These are phyloP conservation scores for Meandrina meandrites DNA, from an alignment of 92 coral and sea anemone species.

Conservation along the genomic window DNA sequence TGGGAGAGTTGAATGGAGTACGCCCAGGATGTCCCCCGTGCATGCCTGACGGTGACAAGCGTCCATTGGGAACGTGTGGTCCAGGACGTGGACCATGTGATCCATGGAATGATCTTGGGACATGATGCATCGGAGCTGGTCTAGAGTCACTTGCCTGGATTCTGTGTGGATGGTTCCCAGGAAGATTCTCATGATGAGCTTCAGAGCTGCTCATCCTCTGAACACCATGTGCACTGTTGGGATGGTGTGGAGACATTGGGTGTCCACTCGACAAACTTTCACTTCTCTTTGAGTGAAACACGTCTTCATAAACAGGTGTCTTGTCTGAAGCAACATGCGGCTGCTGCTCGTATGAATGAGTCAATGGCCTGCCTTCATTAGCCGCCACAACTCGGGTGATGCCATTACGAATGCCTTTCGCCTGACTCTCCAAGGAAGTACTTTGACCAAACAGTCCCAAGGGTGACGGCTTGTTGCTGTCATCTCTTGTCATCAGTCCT, in stretches of 20 bases:
- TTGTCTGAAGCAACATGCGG: constrained; percentile 17
- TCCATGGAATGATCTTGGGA: constrained; percentile 25
- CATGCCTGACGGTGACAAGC: constrained; percentile 55
- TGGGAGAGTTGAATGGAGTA: constrained; percentile 62
- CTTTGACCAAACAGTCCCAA: constrained; percentile 21
- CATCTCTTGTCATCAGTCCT: constrained; percentile 19
- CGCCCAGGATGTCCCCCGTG: constrained; percentile 57
- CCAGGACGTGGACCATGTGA: constrained; percentile 40
- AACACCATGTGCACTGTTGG: not conserved
- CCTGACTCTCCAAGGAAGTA: constrained; percentile 20
- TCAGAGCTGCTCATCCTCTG: constrained; percentile 24
- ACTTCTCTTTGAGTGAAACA: constrained; percentile 11
- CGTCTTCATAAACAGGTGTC: not conserved
- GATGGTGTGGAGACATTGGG: not conserved
- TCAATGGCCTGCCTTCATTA: constrained; percentile 37
- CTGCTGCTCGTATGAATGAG: constrained; percentile 41
- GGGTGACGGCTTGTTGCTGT: constrained; percentile 8
- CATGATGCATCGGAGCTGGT: constrained; percentile 20
- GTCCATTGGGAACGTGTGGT: constrained; percentile 47
- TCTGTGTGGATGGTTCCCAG: constrained; percentile 15
- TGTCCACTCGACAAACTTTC: constrained; percentile 13
- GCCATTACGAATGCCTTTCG: constrained; percentile 23
- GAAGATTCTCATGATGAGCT: constrained; percentile 17
- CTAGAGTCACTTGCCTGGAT: constrained; percentile 31
- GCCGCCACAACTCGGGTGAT: constrained; percentile 34